phyloP scores from a whole-genome alignment of 2,888 invertebrate species.

The Cephus pulcher region DNA sequence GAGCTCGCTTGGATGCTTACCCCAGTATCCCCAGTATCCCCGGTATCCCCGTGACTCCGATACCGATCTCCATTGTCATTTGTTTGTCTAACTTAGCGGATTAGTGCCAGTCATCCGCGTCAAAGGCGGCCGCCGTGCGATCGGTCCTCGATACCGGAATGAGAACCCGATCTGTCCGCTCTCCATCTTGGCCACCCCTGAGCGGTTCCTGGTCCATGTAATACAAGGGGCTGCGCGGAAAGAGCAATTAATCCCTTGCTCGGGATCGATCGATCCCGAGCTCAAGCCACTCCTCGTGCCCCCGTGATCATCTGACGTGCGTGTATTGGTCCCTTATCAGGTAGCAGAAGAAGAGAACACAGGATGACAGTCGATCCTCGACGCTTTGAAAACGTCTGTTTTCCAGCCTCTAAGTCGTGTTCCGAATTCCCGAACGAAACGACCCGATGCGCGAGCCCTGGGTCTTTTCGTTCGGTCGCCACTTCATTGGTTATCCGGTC shows the following conservation, averaged over 20 bases:
- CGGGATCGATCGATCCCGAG: not conserved
- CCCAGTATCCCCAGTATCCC: constrained; percentile 27
- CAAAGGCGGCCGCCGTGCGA: constrained; percentile 58
- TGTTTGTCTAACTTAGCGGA: constrained; percentile 63
- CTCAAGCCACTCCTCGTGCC: not conserved
- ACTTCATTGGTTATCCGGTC: not conserved
- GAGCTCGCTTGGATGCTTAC: constrained; percentile 12
- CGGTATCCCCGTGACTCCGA: constrained; percentile 32
- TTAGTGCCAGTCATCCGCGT: constrained; percentile 60
- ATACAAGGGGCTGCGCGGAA: constrained; percentile 10
- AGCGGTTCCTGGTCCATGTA: constrained; percentile 20
- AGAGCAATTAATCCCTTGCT: constrained; percentile 40
- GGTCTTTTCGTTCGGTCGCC: not conserved
- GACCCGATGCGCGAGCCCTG: not conserved
- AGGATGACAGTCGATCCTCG: not conserved
- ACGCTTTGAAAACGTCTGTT: not conserved
- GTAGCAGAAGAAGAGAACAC: not conserved
- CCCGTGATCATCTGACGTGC: not conserved
- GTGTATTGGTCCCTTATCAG: not conserved
- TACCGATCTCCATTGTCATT: constrained; percentile 64
- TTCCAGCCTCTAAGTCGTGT: not conserved
- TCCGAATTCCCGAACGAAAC: not conserved
- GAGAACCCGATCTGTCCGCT: constrained; percentile 38
- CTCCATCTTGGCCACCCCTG: constrained; percentile 42
- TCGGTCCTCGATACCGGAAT: constrained; percentile 34